A percentile compares a stretch with the other conserved stretches of the same genome.
These are phyloP conservation scores for Aethina tumida DNA, from an alignment of 1,140 invertebrate genomes.

Conservation along the genomic window DNA sequence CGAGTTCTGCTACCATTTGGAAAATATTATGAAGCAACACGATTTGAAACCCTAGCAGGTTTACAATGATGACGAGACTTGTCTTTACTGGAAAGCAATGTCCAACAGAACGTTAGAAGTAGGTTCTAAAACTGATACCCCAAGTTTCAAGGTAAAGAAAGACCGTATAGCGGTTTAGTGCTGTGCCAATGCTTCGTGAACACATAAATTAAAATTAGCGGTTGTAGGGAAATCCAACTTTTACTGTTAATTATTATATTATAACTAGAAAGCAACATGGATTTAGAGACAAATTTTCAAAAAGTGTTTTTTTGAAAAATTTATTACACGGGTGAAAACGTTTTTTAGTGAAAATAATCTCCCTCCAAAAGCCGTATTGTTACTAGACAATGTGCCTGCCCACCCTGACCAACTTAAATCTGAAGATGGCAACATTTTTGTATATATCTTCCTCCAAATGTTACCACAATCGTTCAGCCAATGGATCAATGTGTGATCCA, in stretches of 20 bases:
- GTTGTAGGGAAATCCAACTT: slow-evolving; percentile 8
- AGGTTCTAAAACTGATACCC: too few relatives aligned
- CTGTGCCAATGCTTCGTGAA: too few relatives aligned
- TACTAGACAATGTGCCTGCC: background rate
- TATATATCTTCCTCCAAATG: slow-evolving; percentile 8
- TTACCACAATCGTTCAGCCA: too few relatives aligned
- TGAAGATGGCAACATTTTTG: slow-evolving; percentile 10
- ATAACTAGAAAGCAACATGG: slow-evolving; percentile 6
- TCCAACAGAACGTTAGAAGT: too few relatives aligned
- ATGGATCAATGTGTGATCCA: too few relatives aligned
- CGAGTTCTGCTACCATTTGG: slow-evolving; percentile 16
- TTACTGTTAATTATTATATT: slow-evolving; percentile 10
- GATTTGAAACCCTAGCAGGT: slow-evolving; percentile 9
- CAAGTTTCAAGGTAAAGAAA: too few relatives aligned
- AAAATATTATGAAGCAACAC: slow-evolving; percentile 14
- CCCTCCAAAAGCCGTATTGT: too few relatives aligned
- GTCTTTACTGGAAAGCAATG: too few relatives aligned
- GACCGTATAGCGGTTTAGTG: slow-evolving; percentile 6
- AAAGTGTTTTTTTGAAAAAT: slow-evolving; percentile 4
- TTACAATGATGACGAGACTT: too few relatives aligned
- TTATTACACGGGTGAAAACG: slow-evolving; percentile 7
- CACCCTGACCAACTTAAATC: slow-evolving; percentile 6
- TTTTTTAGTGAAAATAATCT: too few relatives aligned
- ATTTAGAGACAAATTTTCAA: slow-evolving; percentile 3
- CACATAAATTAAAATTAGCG: too few relatives aligned